Percentiles rank a stretch among this genome's conserved stretches.
These are phyloP conservation scores for Glandiceps talaboti DNA, from an alignment of 53 echinoderm and acorn worm species.

Conservation along the genomic window DNA sequence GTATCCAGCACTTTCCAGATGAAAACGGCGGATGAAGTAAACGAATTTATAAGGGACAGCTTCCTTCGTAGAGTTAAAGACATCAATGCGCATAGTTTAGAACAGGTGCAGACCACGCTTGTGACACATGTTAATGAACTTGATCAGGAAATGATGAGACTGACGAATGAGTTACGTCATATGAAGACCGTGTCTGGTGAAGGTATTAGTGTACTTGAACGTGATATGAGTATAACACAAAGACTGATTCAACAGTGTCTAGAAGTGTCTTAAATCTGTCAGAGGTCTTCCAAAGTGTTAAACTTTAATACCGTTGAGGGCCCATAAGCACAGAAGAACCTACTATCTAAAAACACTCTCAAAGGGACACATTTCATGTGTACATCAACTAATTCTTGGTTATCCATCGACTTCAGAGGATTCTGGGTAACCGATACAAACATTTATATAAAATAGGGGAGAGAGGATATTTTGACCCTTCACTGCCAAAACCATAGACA, in stretches of 20 bases:
- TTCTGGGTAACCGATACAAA: no score
- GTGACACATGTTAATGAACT: not conserved
- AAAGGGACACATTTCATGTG: no score
- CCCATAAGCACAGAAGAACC: no score
- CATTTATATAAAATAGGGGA: no score
- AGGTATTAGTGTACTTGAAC: not conserved
- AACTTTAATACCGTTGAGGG: no score
- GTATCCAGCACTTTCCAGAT: not conserved
- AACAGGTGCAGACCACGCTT: not conserved
- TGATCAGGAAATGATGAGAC: not conserved
- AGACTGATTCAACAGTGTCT: not conserved
- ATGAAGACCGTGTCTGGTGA: not conserved
- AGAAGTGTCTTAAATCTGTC: not conserved
- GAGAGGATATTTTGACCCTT: no score
- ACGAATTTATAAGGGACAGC: not conserved
- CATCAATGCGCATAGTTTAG: not conserved
- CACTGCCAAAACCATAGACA: no score
- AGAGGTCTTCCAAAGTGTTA: not conserved
- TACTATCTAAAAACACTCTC: not conserved
- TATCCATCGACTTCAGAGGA: no score
- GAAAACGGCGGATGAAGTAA: not conserved
- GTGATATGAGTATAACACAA: not conserved
- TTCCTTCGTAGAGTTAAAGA: not conserved
- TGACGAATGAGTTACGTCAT: not conserved
- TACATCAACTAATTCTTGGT: no score